These are phyloP conservation scores for Mallotus villosus DNA, from an alignment of 2,797 vertebrate species.

Conservation along the genomic window DNA sequence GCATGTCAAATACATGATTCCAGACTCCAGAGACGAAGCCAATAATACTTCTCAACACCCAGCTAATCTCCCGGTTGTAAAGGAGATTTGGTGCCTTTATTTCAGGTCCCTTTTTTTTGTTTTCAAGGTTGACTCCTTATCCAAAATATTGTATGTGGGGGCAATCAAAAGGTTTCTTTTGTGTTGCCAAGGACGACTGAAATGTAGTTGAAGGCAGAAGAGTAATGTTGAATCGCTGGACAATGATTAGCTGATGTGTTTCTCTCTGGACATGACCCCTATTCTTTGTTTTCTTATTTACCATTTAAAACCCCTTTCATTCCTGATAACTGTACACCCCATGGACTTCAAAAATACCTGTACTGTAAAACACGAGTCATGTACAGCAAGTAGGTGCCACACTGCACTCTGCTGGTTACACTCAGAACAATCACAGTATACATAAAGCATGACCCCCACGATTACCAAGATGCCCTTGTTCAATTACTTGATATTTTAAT, in stretches of 20 bases:
- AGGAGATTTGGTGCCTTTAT: conserved; percentile 57
- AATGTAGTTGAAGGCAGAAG: neutral
- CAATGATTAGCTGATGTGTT: conserved; percentile 7
- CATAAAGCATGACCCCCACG: neutral
- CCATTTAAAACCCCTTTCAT: conserved; percentile 46
- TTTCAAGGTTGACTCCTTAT: conserved; percentile 9
- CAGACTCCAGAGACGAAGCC: too few species aligned
- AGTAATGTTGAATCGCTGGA: neutral
- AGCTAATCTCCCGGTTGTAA: too few species aligned
- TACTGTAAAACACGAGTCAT: neutral
- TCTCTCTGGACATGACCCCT: conserved; percentile 21
- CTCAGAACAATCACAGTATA: neutral
- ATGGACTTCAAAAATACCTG: too few species aligned
- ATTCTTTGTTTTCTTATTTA: conserved; percentile 20
- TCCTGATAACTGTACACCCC: conserved; percentile 19
- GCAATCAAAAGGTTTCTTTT: neutral
- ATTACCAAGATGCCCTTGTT: neutral
- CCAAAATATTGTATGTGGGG: neutral
- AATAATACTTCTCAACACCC: too few species aligned
- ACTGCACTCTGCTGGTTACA: conserved; percentile 27
- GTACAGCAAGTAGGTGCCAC: conserved; percentile 9
- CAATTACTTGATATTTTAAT: too few species aligned
- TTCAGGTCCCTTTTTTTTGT: conserved; percentile 43
- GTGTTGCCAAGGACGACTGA: neutral
- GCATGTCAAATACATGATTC: too few species aligned